Conservation (phyloP, 1,140 invertebrate genomes). For the Penaeus japonicus region DNA sequence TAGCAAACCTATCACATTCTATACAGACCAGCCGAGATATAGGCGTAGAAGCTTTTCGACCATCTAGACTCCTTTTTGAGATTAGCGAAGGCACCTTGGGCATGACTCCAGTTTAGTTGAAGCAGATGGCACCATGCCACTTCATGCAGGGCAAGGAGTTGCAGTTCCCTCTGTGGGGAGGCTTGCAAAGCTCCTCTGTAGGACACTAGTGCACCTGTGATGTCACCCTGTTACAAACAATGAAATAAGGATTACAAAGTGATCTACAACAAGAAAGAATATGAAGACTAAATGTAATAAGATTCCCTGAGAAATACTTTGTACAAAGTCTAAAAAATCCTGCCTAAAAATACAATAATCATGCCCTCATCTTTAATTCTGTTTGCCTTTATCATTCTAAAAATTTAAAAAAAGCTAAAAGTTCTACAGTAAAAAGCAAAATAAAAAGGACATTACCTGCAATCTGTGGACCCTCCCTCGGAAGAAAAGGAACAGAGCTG, state of each 20-base stretch:
- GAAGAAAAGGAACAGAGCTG: conserved; percentile 78
- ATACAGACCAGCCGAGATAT: conserved; percentile 70
- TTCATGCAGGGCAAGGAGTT: conserved; percentile 76
- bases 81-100: conserved; percentile 69
- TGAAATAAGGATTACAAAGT: neutral
- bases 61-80: conserved; percentile 73
- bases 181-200: conserved; percentile 71
- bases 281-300: too few species aligned
- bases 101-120: conserved; percentile 71
- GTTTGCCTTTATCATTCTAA: too few species aligned
- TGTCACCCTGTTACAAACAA: conserved; percentile 69
- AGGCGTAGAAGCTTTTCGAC: conserved; percentile 77
- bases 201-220: conserved; percentile 69
- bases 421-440: neutral
- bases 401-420: neutral
- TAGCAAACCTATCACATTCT: neutral
- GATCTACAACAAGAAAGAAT: too few species aligned
- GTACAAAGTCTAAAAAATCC: too few species aligned
- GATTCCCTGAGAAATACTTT: too few species aligned
- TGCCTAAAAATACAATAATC: too few species aligned
- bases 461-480: conserved; percentile 73
- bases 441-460: conserved; percentile 66
- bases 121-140: conserved; percentile 78
- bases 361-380: too few species aligned
- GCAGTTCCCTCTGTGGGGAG: conserved; percentile 74